Conservation (phyloP, 2,888 invertebrate species). For the Petrophora chlorosata region DNA sequence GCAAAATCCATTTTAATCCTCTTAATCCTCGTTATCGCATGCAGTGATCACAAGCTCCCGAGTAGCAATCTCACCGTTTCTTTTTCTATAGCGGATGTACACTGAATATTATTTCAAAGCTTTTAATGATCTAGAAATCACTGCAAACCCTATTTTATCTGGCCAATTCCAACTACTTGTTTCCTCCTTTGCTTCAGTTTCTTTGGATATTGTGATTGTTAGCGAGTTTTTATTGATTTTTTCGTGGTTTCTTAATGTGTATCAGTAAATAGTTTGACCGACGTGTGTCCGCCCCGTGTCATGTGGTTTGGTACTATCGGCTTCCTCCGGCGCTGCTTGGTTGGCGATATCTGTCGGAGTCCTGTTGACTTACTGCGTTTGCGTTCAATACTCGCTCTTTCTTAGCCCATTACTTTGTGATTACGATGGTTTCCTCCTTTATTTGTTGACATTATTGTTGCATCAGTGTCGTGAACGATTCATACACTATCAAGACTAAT, state of each 20-base stretch:
- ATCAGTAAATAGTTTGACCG: conserved; percentile 30
- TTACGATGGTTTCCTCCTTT: conserved; percentile 36
- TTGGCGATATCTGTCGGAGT: conserved; percentile 40
- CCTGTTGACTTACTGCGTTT: conserved; percentile 33
- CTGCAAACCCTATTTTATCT: conserved; percentile 13
- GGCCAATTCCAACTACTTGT: conserved; percentile 10
- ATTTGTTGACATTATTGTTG: conserved; percentile 27
- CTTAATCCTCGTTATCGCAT: conserved; percentile 9
- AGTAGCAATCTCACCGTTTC: conserved; percentile 21
- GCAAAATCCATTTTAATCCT: not conserved
- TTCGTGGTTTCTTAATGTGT: conserved; percentile 24
- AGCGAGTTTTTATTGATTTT: conserved; percentile 14
- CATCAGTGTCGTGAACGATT: conserved; percentile 23
- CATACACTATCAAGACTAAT: too few relatives aligned
- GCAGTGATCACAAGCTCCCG: conserved; percentile 21
- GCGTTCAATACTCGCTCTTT: conserved; percentile 32
- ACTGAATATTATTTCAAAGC: conserved; percentile 20
- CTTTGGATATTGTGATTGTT: conserved; percentile 21
- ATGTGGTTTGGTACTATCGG: conserved; percentile 44
- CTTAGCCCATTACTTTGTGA: conserved; percentile 30
- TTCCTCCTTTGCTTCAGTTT: conserved; percentile 18
- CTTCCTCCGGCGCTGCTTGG: conserved; percentile 45
- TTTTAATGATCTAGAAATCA: conserved; percentile 19
- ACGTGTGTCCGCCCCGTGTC: conserved; percentile 30
- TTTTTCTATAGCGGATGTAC: conserved; percentile 16